A percentile compares a stretch with the other conserved stretches of the same genome.
These are phyloP conservation scores for Spilosoma lubricipeda DNA, from an alignment of 2,888 invertebrate genomes.

Conservation along the genomic window DNA sequence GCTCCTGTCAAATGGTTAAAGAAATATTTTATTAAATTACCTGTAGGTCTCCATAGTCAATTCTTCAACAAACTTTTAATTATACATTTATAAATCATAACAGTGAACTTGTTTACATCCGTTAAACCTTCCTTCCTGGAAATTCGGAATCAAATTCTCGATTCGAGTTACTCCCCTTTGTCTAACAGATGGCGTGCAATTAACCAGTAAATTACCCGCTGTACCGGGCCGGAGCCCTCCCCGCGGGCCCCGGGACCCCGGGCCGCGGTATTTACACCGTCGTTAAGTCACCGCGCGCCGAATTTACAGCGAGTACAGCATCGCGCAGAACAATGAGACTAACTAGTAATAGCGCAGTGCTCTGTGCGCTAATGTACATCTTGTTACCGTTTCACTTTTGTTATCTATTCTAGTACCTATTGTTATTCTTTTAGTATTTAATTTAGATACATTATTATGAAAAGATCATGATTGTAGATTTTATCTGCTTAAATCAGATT, in stretches of 20 bases:
- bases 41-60: neutral
- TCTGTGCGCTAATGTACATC: neutral
- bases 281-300: slow-evolving; percentile 68
- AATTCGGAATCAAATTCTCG: slow-evolving; percentile 7
- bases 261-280: slow-evolving; percentile 65
- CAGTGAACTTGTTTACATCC: neutral
- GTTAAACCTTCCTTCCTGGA: neutral
- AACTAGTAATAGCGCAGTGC: slow-evolving; percentile 14
- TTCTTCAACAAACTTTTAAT: neutral
- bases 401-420: neutral
- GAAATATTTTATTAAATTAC: neutral
- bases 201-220: slow-evolving; percentile 66
- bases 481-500: too few species aligned
- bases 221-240: slow-evolving; percentile 3
- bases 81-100: neutral
- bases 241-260: slow-evolving; percentile 20
- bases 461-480: too few species aligned
- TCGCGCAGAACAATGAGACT: slow-evolving; percentile 13
- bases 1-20: neutral
- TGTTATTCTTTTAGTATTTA: neutral
- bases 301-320: slow-evolving; percentile 56
- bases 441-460: neutral
- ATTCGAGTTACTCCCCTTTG: slow-evolving; percentile 45
- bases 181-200: slow-evolving; percentile 75
- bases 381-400: neutral